phyloP scores from a whole-genome alignment of 2,797 vertebrate genomes.

The Microchirus variegatus region DNA sequence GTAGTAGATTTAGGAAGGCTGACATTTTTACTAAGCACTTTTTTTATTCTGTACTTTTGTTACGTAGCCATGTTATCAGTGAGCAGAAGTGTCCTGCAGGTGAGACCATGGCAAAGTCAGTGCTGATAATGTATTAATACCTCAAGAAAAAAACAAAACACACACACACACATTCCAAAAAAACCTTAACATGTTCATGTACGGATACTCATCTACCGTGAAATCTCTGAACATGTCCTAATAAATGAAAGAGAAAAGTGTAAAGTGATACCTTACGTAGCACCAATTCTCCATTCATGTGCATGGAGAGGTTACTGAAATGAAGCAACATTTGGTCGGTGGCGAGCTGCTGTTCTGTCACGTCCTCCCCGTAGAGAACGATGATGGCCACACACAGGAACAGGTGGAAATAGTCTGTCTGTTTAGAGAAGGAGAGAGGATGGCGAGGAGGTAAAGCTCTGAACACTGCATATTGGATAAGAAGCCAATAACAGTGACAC shows the following conservation, averaged over 20 bases:
- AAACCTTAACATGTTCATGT: background rate
- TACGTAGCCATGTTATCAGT: too few relatives aligned
- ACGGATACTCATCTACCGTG: background rate
- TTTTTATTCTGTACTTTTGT: too few relatives aligned
- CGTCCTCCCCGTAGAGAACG: conserved; percentile 94
- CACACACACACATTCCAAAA: too few relatives aligned
- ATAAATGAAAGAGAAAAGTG: background rate
- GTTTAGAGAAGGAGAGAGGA: background rate
- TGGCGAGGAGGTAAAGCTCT: background rate
- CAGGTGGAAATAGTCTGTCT: conserved; percentile 99
- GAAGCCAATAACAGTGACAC: too few relatives aligned
- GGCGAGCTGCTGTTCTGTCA: conserved; percentile 93
- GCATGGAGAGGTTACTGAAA: conserved; percentile 97
- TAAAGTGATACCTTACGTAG: conserved; percentile 89
- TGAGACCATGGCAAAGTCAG: too few relatives aligned
- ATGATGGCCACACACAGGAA: conserved; percentile 98
- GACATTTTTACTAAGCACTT: too few relatives aligned
- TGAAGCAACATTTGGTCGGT: conserved; percentile 98
- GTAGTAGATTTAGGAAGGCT: too few relatives aligned
- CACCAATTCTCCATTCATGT: conserved; percentile 98
- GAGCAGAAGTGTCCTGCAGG: too few relatives aligned
- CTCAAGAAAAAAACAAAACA: too few relatives aligned
- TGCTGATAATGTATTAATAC: too few relatives aligned
- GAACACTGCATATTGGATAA: background rate
- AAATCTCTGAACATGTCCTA: too few relatives aligned